Evolutionary conservation across 2,888 invertebrate species (phyloP), one percentile per base, ranked within the genome.

Genomic region (Furcula furcula): DNA sequence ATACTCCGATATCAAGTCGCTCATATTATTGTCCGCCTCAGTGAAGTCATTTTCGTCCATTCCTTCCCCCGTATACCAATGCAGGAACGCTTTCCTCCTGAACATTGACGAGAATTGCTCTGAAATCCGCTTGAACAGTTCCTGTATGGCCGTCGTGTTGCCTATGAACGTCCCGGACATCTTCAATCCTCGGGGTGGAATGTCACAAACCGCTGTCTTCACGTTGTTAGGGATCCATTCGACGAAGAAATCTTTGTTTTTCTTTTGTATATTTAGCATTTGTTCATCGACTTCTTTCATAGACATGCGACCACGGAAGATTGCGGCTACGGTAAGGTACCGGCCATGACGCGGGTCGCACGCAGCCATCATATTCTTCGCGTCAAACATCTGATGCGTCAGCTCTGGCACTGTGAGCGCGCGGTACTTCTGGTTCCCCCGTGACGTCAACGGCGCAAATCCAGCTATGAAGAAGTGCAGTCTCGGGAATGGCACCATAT

Each of bases 1-100:
- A 73, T 97, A 97, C 76, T 97, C 97, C 1, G 95, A 95, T 29
- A 96, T 93, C 63, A 96, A 80, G 68, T 96, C 96, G 63, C 93
- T 96, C 93, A 98, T 93, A 88, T 98, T 97, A 65, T 95, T 95
- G 70, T 98, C 97, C 1, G 98, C 97, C 70, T 98, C 97, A 9
- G 96, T 95, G 84, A 98, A 98, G 76, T 98, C 98, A 91, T 93
- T 93, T 77, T 97, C 97, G 68, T 97, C 97, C 97, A 98, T 98
- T 34, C 98, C 98, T 75, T 98, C 97, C 14, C 97, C 96, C 26
- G 96, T 96, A 86, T 97, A 98, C 97, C 98, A 98, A 90, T 98
- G 97, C 59, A 98, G 90, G 91, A 97, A 98, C 66, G 98, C 98
- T 83, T 96, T 97, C 57, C 97, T 92, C 50, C 97, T 91, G 90